A percentile compares a stretch with the other conserved stretches of the same genome.
These are phyloP conservation scores for Lordiphosa collinella DNA, from an alignment of 1,140 invertebrate genomes.

Conservation along the genomic window DNA sequence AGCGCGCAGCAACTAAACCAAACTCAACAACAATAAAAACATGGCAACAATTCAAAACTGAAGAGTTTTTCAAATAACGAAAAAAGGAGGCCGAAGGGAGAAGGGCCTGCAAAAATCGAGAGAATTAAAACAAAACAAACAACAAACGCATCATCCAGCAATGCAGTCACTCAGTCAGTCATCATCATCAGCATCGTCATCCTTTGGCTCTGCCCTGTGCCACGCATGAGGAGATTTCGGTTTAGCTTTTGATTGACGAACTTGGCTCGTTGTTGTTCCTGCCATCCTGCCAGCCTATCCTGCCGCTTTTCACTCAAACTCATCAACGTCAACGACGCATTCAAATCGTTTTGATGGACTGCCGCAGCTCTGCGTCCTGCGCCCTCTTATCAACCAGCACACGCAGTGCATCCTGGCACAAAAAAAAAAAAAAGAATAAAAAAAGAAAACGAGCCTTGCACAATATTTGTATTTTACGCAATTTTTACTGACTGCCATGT, in stretches of 20 bases:
- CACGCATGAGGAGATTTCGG: constrained; percentile 74
- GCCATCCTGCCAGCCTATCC: constrained; percentile 19
- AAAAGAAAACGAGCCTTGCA: constrained; percentile 42
- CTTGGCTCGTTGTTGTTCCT: constrained; percentile 40
- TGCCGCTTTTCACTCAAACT: constrained; percentile 75
- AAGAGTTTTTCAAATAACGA: constrained; percentile 79
- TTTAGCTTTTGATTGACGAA: constrained; percentile 78
- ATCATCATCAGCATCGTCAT: constrained; percentile 33
- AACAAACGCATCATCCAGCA: constrained; percentile 56
- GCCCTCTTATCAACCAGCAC: constrained; percentile 4
- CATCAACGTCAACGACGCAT: constrained; percentile 79
- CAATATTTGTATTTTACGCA: constrained; percentile 79
- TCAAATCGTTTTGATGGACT: constrained; percentile 79
- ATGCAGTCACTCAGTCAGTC: constrained; percentile 12
- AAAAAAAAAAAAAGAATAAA: constrained; percentile 38
- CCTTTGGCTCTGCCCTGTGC: constrained; percentile 55
- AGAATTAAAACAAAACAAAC: constrained; percentile 79
- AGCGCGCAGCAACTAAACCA: constrained; percentile 69
- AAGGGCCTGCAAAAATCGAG: constrained; percentile 49
- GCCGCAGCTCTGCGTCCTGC: constrained; percentile 12
- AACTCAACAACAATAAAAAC: constrained; percentile 78
- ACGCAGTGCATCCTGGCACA: constrained; percentile 55
- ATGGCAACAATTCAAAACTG: constrained; percentile 79
- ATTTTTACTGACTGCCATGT: constrained; percentile 67
- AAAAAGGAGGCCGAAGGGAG: constrained; percentile 36